Conservation (phyloP, 2,888 invertebrate genomes). For the Rhaphigaster nebulosa region DNA sequence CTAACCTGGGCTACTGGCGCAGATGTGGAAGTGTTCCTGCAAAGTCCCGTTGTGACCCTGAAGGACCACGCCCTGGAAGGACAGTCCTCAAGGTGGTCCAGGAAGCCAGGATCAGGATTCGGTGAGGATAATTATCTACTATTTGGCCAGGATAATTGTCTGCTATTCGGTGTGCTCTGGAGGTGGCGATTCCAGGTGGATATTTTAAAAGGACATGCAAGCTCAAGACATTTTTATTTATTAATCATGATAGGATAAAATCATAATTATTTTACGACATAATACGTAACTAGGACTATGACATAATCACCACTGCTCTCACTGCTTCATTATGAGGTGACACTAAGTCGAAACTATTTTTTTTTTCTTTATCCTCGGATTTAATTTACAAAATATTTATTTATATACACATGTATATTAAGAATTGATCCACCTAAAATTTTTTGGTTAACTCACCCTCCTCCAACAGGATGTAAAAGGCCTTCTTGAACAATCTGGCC, state of each 20-base stretch:
- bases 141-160: background rate
- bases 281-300: no score
- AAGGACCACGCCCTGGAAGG: constrained; percentile 38
- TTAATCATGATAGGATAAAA: no score
- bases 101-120: background rate
- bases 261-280: no score
- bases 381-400: no score
- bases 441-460: constrained; percentile 57
- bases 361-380: no score
- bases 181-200: background rate
- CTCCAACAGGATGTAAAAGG: constrained; percentile 72
- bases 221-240: no score
- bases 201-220: no score
- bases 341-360: no score
- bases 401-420: no score
- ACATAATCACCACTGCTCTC: no score
- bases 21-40: background rate
- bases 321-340: no score
- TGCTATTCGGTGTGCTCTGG: background rate
- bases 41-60: constrained; percentile 39
- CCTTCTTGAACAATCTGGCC: constrained; percentile 76
- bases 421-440: background rate
- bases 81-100: constrained; percentile 42
- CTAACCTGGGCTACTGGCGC: background rate
- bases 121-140: background rate